Evolutionary conservation across 2,113 vertebrate genomes (phyloP).

Genomic region (Fulmarus glacialis): DNA sequence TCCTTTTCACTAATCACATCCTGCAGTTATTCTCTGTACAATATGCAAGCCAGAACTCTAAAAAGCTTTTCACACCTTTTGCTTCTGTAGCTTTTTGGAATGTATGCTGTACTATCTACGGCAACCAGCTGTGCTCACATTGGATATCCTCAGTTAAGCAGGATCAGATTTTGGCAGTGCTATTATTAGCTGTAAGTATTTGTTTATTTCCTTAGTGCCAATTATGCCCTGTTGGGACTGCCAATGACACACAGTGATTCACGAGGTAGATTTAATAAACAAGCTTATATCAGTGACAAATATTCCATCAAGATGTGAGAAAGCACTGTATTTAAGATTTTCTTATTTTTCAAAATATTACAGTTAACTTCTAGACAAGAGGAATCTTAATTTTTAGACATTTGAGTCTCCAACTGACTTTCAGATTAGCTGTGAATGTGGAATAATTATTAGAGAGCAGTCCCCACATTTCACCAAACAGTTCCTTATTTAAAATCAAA

Average conservation of each 20-base stretch:
- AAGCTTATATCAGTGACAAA: background rate
- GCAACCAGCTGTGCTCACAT: constrained; percentile 51
- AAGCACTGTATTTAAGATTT: background rate
- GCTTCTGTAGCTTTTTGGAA: constrained; percentile 39
- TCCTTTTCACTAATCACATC: constrained; percentile 21
- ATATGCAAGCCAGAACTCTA: constrained; percentile 14
- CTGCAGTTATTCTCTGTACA: background rate
- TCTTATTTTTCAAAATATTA: background rate
- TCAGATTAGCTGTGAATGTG: background rate
- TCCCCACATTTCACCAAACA: background rate
- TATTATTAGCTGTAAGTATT: constrained; percentile 5
- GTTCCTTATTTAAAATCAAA: background rate
- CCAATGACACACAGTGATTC: background rate
- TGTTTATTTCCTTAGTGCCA: constrained; percentile 13
- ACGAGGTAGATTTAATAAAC: background rate
- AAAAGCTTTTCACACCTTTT: constrained; percentile 53
- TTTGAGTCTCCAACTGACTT: background rate
- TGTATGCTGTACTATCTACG: background rate
- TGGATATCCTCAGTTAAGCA: constrained; percentile 34
- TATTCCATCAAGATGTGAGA: background rate
- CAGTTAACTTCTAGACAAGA: background rate
- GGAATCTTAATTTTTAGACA: background rate
- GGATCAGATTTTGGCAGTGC: constrained; percentile 43
- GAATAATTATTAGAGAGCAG: background rate
- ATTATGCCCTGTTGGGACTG: background rate